Evolutionary conservation across 2,113 vertebrate species (phyloP), one percentile per base, ranked within the genome.

Genomic region (Cromileptes altivelis): DNA sequence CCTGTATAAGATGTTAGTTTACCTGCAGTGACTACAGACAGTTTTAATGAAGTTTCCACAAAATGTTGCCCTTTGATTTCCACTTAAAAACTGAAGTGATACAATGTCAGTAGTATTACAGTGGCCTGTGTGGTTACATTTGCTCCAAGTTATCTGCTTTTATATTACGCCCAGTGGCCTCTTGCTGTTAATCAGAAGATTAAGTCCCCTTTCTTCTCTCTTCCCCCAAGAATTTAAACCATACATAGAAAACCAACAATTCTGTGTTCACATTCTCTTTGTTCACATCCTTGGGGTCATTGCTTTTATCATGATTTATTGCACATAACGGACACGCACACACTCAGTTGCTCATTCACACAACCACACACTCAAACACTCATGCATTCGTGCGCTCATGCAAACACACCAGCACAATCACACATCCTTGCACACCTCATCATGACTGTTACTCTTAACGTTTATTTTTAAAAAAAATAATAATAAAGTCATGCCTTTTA

Each of bases 51-150:
- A 27, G 53, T 65, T 89, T 90, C 78, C 45, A 91, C 77, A 86
- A 91, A 90, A 88, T 91, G 89, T 91, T 84, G 92, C 92, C 91
- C 90, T 93, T 94, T 89, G 84, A 91, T 80, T 81, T 30, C 70
- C 78, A 82, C 83, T 86, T 78, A 64, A 84, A 92, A 91, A 85
- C 47, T 69, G 23, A 85, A 78, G 75, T 80, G 69, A 89, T 89
- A 84, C 23, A 55, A 57, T 86, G 70, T 81, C 76, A 86, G 72
- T 70, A 70, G 69, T 75, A 81, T 84, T 89, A 87, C 80, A 84
- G 78, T 87, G 69, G 70, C 62, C 69, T 88, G 71, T 85, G 81
- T 91, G 85, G 70, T 80, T 89, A 90, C 80, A 89, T 42, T 80
- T 83, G 70, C 61, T 78, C 62, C 57, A 62, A 7, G 62, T 80